phyloP scores from a whole-genome alignment of 2,888 invertebrate genomes.

The Napeogenes inachia region DNA sequence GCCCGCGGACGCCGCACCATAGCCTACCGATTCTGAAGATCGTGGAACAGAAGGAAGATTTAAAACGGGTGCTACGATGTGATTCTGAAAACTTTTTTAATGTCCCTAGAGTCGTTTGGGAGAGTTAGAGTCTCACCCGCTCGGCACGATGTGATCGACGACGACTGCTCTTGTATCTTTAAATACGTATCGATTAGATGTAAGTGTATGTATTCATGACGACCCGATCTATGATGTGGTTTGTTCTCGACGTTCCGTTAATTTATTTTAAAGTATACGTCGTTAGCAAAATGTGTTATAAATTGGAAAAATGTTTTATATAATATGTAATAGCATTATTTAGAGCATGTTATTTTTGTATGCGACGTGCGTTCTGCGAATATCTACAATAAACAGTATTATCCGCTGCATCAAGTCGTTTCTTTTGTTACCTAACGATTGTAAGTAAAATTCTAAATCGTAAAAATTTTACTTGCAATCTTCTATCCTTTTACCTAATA shows the following conservation, averaged over 20 bases:
- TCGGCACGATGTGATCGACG: neutral
- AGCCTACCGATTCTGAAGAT: no score
- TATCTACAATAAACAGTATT: constrained; percentile 37
- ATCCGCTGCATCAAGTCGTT: constrained; percentile 9
- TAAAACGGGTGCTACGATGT: neutral
- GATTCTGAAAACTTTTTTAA: neutral
- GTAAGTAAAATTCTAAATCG: constrained; percentile 23
- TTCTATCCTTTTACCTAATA: no score
- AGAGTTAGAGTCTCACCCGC: neutral
- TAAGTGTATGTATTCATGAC: constrained; percentile 18
- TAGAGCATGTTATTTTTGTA: constrained; percentile 28
- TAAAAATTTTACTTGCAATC: no score
- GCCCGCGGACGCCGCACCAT: constrained; percentile 10
- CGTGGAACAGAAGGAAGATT: neutral
- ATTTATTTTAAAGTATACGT: neutral
- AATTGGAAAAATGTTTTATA: constrained; percentile 18
- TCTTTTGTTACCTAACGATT: constrained; percentile 9
- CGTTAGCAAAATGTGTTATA: constrained; percentile 6
- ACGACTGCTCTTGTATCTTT: neutral
- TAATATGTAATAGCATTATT: constrained; percentile 16
- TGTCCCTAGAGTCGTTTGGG: no score
- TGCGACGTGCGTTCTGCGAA: constrained; percentile 12
- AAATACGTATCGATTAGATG: constrained; percentile 1
- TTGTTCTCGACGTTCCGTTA: neutral
- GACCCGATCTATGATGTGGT: neutral